Base-by-base conservation (phyloP, 2,797 vertebrate genomes). In the Lutjanus argentimaculatus region DNA sequence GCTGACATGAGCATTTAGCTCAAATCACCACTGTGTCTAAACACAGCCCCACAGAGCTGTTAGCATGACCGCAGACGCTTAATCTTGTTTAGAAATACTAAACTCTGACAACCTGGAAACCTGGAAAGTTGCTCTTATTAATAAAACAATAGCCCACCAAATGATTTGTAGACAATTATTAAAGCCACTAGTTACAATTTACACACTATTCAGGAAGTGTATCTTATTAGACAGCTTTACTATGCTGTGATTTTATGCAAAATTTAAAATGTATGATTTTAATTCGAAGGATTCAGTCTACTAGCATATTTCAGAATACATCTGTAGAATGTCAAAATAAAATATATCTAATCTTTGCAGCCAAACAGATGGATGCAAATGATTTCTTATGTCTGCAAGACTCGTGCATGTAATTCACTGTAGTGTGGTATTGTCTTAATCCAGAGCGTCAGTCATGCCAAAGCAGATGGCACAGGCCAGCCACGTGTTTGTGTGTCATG, bases 391-490 rank as follows among this genome's bases (percentile, higher is more conserved):
- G 63, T 59, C 49, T 30, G 8, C 13, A 49, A 45, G 55, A 16
- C 55, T 21, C 17, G 43, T n/a, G 42, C 17, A 53, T 53, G 15
- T 57, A 58, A 59, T 74, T 76, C 40, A 71, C 19, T 65, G 52
- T 59, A 43, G 52, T 51, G 43, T 51, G 64, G 55, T 53, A 46
- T 63, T 21, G 72, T 77, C 53, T 80, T 88, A 77, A 85, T 85
- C 82, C 19, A 4, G 43, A 64, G 67, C 57, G 43, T 43, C 53
- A 66, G 45, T 42, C 15, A 30, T 72, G 67, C 63, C 48, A 81
- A 75, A 84, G 30, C 82, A 90, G 83, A 86, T 84, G 77, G 76
- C 51, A 61, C 2, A 1, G 30, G 30, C 5, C 6, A 6, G 43
- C 65, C 72, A 86, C 55, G 45, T 90, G 71, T 75, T 64, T 65